Conservation (phyloP, 92 coral and sea anemone genomes). For the Blastomussa wellsi region DNA sequence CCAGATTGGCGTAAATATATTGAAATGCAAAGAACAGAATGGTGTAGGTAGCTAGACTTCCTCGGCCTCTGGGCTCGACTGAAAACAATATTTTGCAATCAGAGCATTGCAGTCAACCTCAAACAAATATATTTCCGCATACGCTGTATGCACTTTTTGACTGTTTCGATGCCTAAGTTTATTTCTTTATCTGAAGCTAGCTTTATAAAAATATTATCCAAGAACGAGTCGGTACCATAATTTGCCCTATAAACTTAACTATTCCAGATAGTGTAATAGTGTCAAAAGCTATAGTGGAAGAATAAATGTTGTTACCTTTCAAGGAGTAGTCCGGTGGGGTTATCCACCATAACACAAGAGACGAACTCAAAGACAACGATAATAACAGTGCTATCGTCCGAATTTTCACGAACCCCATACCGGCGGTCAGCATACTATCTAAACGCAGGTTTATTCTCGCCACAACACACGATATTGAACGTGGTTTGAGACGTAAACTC, state of each 20-base stretch:
- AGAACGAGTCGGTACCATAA: background rate
- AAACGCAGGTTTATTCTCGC: constrained; percentile 1
- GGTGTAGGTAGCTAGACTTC: too few relatives aligned
- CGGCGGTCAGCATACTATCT: constrained; percentile 55
- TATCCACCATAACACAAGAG: constrained; percentile 74
- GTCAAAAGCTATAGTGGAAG: background rate
- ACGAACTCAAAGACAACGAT: constrained; percentile 67
- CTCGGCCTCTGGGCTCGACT: too few relatives aligned
- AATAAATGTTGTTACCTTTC: constrained; percentile 24
- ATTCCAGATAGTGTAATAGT: background rate
- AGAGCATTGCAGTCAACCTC: too few relatives aligned
- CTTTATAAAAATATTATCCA: too few relatives aligned
- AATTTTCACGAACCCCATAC: constrained; percentile 65
- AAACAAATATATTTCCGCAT: background rate
- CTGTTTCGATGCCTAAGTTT: background rate
- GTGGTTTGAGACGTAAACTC: constrained; percentile 13
- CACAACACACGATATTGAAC: constrained; percentile 25
- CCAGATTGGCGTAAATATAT: background rate
- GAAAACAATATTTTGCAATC: background rate
- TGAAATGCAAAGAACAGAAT: background rate
- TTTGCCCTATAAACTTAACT: background rate
- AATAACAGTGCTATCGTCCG: constrained; percentile 61
- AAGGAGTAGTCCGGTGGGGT: constrained; percentile 58
- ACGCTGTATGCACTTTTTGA: background rate
- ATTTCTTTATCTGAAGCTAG: too few relatives aligned